These are phyloP conservation scores for Macrobrachium nipponense DNA, from an alignment of 1,140 invertebrate genomes.

Conservation along the genomic window DNA sequence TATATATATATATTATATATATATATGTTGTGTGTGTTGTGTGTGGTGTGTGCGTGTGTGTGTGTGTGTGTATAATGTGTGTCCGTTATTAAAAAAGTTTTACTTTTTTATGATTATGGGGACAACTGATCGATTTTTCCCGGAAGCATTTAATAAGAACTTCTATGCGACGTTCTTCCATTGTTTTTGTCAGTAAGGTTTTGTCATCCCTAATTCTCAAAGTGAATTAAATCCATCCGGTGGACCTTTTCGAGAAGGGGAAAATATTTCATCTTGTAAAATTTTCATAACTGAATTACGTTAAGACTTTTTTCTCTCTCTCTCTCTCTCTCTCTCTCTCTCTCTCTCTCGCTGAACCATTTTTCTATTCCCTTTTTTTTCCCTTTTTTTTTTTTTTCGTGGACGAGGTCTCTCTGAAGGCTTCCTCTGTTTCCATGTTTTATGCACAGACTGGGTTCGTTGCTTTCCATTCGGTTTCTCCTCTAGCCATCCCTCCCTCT, in stretches of 20 bases:
- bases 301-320: neutral
- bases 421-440: neutral
- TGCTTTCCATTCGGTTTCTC: neutral
- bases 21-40: neutral
- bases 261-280: no score
- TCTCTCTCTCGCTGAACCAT: neutral
- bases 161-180: no score
- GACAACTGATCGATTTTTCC: no score
- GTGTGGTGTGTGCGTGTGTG: no score
- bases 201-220: no score
- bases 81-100: neutral
- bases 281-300: no score
- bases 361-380: neutral
- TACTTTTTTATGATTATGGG: no score
- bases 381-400: neutral
- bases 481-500: neutral
- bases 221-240: no score
- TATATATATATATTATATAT: conserved; percentile 14
- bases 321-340: neutral
- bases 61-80: no score
- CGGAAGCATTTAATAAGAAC: no score
- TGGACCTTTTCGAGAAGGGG: no score
- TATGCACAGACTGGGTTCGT: neutral
- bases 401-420: neutral
- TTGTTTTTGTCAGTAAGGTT: no score